Evolutionary conservation across 2,888 invertebrate genomes (phyloP), one percentile per base, ranked within the genome.

Genomic region (Nymphalis c-album): DNA sequence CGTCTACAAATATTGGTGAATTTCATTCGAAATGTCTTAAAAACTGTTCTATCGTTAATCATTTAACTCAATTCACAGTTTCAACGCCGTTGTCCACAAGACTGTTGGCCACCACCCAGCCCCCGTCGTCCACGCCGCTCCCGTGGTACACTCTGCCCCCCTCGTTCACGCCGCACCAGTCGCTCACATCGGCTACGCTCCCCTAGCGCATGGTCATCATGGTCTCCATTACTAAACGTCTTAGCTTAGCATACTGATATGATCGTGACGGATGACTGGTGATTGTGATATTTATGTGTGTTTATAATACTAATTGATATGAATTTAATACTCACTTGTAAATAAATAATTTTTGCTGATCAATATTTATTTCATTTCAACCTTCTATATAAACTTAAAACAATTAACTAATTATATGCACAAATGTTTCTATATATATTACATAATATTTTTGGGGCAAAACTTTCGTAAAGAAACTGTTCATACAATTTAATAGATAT

Each of bases 221-320:
- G 91, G 91, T 71, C 84, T 83, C 76, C 84, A 88, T 75, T 91
- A 90, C 81, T 91, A 81, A 83, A 81, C 78, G 75, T 82, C 79
- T 18, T 87, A 86, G 82, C 77, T 60, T 75, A 72, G 76, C 78
- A 77, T 78, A 75, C 78, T 78, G 77, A 82, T 80, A 80, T 81
- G 77, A 80, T 83, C 79, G 85, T 81, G 87, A 87, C 78, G 88
- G 78, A 89, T 90, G 90, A 85, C 81, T 91, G 88, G 81, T 85
- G 88, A 86, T 83, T 91, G 92, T 91, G 91, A 91, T 92, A 92
- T 91, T 92, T 92, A 92, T 90, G 89, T 90, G 89, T 90, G 90
- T 77, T 86, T 88, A 86, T 82, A 82, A 83, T 83, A 82, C 77
- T 77, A 76, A 83, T 66, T 66, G 60, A 57, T 66, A 61, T 78